Evolutionary conservation across 2,888 invertebrate genomes (phyloP).

Genomic region (Tetrapedia diversipes): DNA sequence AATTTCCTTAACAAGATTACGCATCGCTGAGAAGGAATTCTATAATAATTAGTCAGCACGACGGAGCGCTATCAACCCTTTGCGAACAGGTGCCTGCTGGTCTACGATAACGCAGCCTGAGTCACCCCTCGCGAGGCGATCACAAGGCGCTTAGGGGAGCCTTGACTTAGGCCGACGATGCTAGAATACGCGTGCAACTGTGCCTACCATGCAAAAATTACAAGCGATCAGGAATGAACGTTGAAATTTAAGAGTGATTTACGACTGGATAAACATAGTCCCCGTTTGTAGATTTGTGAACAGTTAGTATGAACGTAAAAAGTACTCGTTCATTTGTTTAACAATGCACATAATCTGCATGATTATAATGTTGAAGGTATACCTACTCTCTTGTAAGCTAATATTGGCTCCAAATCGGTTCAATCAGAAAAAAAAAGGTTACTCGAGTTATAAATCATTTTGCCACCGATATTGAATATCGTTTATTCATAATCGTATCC

Average conservation of each 20-base stretch:
- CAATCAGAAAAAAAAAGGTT: no score
- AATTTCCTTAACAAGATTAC: conserved; percentile 62
- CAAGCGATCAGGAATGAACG: not conserved
- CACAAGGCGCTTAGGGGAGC: conserved; percentile 53
- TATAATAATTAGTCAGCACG: conserved; percentile 76
- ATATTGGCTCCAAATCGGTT: no score
- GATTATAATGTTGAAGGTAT: no score
- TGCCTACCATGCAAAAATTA: conserved; percentile 30
- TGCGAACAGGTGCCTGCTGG: conserved; percentile 71
- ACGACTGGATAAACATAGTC: no score
- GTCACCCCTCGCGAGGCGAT: conserved; percentile 29
- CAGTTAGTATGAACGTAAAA: no score
- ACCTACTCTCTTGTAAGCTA: no score
- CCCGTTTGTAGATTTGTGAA: no score
- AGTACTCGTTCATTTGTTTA: no score
- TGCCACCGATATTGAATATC: no score
- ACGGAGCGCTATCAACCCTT: conserved; percentile 70
- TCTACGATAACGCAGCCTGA: conserved; percentile 71
- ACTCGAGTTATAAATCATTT: no score
- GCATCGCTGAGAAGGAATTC: conserved; percentile 70
- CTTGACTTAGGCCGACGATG: conserved; percentile 43
- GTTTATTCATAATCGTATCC: not conserved
- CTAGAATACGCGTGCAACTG: conserved; percentile 16
- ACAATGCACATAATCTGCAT: no score
- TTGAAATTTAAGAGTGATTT: no score